phyloP scores from a whole-genome alignment of 2,113 vertebrate species.

The Sapayoa aenigma region DNA sequence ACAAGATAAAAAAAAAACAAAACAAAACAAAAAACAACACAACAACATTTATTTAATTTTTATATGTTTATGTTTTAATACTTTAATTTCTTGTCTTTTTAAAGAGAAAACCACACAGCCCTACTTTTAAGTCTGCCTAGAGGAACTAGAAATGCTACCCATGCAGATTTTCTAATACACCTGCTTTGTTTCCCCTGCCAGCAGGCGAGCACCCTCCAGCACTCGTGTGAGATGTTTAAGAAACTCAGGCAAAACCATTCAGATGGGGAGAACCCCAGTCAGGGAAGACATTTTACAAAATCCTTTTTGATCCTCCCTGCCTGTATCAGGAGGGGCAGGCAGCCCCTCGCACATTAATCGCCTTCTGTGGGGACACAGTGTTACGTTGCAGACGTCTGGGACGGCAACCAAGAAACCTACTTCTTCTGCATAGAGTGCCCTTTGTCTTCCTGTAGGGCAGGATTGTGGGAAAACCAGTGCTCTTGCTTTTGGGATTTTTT shows the following conservation, averaged over 20 bases:
- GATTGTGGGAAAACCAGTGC: conserved; percentile 28
- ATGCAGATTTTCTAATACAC: background rate
- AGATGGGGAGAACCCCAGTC: background rate
- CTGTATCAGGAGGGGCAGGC: conserved; percentile 18
- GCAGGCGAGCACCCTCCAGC: background rate
- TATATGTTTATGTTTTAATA: background rate
- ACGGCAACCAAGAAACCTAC: conserved; percentile 58
- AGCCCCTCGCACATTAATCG: conserved; percentile 56
- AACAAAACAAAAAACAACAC: too few relatives aligned
- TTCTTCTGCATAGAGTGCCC: conserved; percentile 47
- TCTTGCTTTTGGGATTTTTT: background rate
- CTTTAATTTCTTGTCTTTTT: background rate
- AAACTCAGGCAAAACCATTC: background rate
- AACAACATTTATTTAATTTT: background rate
- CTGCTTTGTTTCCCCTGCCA: background rate
- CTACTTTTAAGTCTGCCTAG: background rate
- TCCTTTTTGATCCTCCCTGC: conserved; percentile 42
- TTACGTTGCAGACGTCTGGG: conserved; percentile 46
- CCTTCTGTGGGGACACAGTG: background rate
- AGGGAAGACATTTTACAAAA: conserved; percentile 26
- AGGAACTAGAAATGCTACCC: background rate
- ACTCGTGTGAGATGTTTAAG: background rate
- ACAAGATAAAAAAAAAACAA: background rate
- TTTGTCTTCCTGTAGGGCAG: conserved; percentile 47
- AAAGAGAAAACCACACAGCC: background rate